Percentiles rank a stretch among this genome's conserved stretches.
Evolutionary conservation across 2,888 invertebrate species (phyloP).

Genomic region (Therioaphis trifolii): DNA sequence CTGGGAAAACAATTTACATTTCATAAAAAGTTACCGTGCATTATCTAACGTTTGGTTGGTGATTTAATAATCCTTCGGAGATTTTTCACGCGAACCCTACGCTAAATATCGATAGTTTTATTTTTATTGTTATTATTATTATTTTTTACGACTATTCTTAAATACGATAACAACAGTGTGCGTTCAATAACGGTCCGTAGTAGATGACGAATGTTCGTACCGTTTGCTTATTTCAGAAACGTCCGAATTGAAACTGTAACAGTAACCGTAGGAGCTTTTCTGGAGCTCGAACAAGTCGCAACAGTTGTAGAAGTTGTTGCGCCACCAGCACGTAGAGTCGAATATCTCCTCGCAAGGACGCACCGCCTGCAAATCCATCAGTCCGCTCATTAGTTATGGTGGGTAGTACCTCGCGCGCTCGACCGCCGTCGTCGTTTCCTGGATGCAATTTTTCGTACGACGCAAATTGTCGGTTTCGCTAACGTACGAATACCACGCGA

Average conservation of each 20-base stretch:
- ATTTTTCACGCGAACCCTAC: too few species aligned
- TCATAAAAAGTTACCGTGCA: too few species aligned
- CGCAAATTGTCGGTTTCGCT: too few species aligned
- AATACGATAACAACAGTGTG: too few species aligned
- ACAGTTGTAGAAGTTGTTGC: conserved; percentile 69
- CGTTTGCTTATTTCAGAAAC: conserved; percentile 65
- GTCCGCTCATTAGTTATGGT: background rate
- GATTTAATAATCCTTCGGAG: too few species aligned
- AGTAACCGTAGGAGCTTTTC: conserved; percentile 70
- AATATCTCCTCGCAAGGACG: conserved; percentile 69
- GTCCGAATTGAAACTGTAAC: conserved; percentile 70
- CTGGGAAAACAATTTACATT: too few species aligned
- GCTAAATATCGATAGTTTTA: too few species aligned
- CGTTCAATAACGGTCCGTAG: too few species aligned
- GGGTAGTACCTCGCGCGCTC: background rate
- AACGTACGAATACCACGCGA: too few species aligned
- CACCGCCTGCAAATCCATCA: conserved; percentile 64
- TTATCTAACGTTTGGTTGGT: too few species aligned
- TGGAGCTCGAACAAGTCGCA: conserved; percentile 70
- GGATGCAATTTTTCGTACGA: background rate
- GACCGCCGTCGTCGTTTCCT: background rate
- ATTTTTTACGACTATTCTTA: too few species aligned
- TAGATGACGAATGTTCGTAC: conserved; percentile 35
- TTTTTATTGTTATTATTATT: too few species aligned
- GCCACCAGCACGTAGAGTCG: conserved; percentile 69